Conservation (phyloP, 2,888 invertebrate species). For the Agonum fuliginosum region DNA sequence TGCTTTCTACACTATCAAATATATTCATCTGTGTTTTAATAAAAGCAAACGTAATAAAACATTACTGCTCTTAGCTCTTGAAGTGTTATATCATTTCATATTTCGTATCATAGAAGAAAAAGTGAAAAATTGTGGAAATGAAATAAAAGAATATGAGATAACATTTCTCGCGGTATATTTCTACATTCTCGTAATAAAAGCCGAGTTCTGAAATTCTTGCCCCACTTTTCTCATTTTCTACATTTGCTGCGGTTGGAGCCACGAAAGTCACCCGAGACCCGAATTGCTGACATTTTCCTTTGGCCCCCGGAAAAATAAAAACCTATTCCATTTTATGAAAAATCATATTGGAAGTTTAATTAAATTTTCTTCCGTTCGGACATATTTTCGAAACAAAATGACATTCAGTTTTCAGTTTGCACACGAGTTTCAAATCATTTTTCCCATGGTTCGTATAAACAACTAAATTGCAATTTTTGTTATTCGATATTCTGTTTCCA, state of each 20-base stretch:
- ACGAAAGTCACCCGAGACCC: neutral
- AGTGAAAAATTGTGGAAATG: neutral
- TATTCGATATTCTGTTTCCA: no score
- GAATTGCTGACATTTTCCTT: slow-evolving; percentile 22
- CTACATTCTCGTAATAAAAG: slow-evolving; percentile 31
- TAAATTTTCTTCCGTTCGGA: neutral
- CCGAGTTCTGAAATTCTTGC: slow-evolving; percentile 16
- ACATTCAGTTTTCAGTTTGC: no score
- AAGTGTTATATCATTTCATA: neutral
- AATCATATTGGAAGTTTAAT: neutral
- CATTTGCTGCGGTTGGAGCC: neutral
- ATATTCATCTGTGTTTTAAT: no score
- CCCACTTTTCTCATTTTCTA: slow-evolving; percentile 5
- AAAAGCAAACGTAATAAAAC: no score
- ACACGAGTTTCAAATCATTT: no score
- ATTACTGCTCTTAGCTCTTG: no score
- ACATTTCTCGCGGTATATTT: slow-evolving; percentile 18
- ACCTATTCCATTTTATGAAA: slow-evolving; percentile 7
- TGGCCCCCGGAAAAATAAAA: slow-evolving; percentile 1
- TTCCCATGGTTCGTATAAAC: no score
- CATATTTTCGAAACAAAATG: no score
- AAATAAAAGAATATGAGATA: slow-evolving; percentile 20
- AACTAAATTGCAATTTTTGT: no score
- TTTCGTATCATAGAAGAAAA: neutral
- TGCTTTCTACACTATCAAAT: no score